Evolutionary conservation across 2,113 vertebrate species (phyloP), one percentile per base, ranked within the genome.

Genomic region (Hiodon alosoides): DNA sequence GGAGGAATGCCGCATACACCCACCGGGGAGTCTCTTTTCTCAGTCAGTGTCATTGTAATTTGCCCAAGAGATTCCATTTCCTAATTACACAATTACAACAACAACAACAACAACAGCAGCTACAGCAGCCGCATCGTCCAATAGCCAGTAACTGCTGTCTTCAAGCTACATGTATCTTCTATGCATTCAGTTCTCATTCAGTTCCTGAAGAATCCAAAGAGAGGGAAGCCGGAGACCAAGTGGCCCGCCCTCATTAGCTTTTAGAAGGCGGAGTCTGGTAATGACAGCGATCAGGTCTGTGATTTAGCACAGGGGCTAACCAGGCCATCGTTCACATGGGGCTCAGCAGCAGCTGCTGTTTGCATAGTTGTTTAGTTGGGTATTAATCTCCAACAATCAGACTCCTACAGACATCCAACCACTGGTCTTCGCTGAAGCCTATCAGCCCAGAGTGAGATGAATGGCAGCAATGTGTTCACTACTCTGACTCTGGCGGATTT

Each of bases 1-100:
- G 47, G 67, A 57, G 3, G 11, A 13, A 31, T n/a, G 9, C 51
- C 6, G 57, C 67, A 65, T 58, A 69, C 66, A 9, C 79, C 74
- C 68, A 47, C 69, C 48, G 74, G 68, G 74, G 79, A 75, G 79
- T 83, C 71, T 60, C 65, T 76, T 77, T 66, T 69, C 79, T 54
- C 48, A 74, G 82, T 65, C 75, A 85, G 76, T 71, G 55, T 76
- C 66, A 69, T 76, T 82, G 71, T 83, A 83, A 85, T 85, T 84
- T 85, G 72, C 77, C 53, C 71, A 67, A 58, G 72, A 76, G 80
- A 74, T 52, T 75, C 62, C 65, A 75, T 69, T 73, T 77, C 70
- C 71, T 79, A 81, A 85, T 80, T 82, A 83, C 68, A 59, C 62
- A 62, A 11, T 60, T 64, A 59, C 66, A 67, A 53, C 48, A 76